Base-by-base conservation (phyloP, 2,797 vertebrate species). In the Karalla daura region DNA sequence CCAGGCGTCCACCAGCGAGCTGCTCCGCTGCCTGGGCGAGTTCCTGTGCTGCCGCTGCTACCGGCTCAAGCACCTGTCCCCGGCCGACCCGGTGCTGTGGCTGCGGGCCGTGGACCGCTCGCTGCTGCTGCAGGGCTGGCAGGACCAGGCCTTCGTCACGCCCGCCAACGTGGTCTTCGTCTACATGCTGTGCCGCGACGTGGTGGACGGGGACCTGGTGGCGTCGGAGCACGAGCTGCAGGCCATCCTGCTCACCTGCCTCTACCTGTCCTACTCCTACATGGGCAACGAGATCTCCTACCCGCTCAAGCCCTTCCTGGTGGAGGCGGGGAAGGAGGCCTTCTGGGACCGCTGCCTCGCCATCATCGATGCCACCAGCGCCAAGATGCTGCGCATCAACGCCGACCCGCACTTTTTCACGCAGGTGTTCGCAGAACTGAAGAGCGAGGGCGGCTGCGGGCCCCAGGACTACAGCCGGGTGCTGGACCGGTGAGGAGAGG, bases 271-370 rank as follows among this genome's bases (percentile, higher is more conserved):
- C 86, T 98, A 98, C 85, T 97, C 96, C 78, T 98, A 98, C 92
- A 97, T 98, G 96, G 97, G 97, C 84, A 97, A 97, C 27, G 97
- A 98, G 90, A 98, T 98, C 92, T 98, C 96, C 15, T 98, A 98
- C 90, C 97, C 97, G 41, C 91, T 95, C 36, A 95, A 95, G 78
- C 94, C 94, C 51, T 95, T 95, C 63, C 83, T 95, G 70, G 94
- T 95, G n/a, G 94, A 94, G 87, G 85, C 91, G 0, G 91, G 85
- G 0, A 93, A 93, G 73, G 94, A 95, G 78, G 94, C 93, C 52
- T 95, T 95, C 84, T 95, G 95, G 95, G 94, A 95, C 87, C 92
- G 94, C 2, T 95, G 94, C 79, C 90, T 95, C 35, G 85, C 91
- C 79, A 93, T 95, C 79, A 94, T 95, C 35, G 55, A 94, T 8